Base-by-base conservation (phyloP, 2,888 invertebrate genomes). In the Muscina levida region DNA sequence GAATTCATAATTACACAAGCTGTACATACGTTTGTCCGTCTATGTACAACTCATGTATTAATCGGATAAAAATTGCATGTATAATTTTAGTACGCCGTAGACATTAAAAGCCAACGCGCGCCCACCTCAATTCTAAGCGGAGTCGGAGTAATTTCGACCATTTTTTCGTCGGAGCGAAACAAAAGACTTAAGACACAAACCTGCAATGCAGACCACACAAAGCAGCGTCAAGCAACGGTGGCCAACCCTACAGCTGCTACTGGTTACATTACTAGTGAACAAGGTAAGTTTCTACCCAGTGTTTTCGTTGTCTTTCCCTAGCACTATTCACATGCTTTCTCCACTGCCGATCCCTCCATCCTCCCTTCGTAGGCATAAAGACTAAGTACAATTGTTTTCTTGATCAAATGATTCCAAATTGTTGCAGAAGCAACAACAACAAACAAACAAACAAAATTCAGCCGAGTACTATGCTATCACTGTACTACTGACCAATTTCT, bases 211-310 rank as follows among this genome's bases (percentile, higher is more conserved):
- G 44, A 80, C 15, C 44, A 66, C 59, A 13, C 46, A 48, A 46
- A 46, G 42, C 57, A 37, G n/a, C 66, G 31, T 57, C 68, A 71
- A 46, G 59, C 53, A 67, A 62, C 66, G 72, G 80, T 82, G 79
- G 83, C 71, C 78, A 67, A 59, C 70, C 74, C 78, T 84, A 79
- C 85, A 88, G 83, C 85, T 88, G 59, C 67, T 82, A 46, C 71
- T 84, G 78, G 77, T 79, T 72, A 83, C 82, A 56, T 82, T 88
- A 84, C 83, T 86, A 37, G 77, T 86, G 68, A 83, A 85, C 84
- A 85, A 86, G 85, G 88, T 88, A 87, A 88, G 88, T 83, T 76
- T 71, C 57, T 15, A 62, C 65, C 26, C 2, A 22, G 73, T 62
- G 4, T 70, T 65, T 70, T 72, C 51, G 19, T 56, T 72, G 3